These are phyloP conservation scores for Allophyes oxyacanthae DNA, from an alignment of 2,888 invertebrate genomes.

Conservation along the genomic window DNA sequence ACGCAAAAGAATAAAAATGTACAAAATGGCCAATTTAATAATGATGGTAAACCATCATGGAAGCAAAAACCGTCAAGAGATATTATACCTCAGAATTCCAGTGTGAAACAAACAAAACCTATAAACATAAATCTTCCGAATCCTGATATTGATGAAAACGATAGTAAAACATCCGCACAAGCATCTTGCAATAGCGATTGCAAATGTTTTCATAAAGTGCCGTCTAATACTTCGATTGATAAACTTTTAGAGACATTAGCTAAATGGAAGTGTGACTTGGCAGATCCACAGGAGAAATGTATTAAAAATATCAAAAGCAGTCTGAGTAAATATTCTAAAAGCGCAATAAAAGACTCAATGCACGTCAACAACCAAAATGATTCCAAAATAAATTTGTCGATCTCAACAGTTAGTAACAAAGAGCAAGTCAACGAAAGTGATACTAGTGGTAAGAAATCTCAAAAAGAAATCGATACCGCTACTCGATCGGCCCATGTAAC, in stretches of 20 bases:
- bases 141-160: conserved; percentile 39
- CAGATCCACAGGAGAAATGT: conserved; percentile 27
- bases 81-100: conserved; percentile 48
- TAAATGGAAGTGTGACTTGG: conserved; percentile 67
- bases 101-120: conserved; percentile 65
- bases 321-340: conserved; percentile 28
- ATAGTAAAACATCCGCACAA: conserved; percentile 35
- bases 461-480: conserved; percentile 7
- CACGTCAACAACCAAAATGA: conserved; percentile 7
- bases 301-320: conserved; percentile 29
- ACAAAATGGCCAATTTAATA: conserved; percentile 27
- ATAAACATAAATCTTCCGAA: conserved; percentile 51
- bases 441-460: not conserved
- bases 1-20: conserved; percentile 56
- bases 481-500: conserved; percentile 4
- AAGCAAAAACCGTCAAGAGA: conserved; percentile 56
- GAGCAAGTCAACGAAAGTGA: conserved; percentile 5
- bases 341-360: conserved; percentile 22
- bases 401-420: conserved; percentile 11
- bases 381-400: conserved; percentile 16
- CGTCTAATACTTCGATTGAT: conserved; percentile 80
- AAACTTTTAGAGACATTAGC: conserved; percentile 71
- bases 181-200: conserved; percentile 64
- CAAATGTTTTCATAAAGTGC: conserved; percentile 77
- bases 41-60: conserved; percentile 28